phyloP scores from a whole-genome alignment of 2,113 vertebrate species.

The Clinocottus analis region DNA sequence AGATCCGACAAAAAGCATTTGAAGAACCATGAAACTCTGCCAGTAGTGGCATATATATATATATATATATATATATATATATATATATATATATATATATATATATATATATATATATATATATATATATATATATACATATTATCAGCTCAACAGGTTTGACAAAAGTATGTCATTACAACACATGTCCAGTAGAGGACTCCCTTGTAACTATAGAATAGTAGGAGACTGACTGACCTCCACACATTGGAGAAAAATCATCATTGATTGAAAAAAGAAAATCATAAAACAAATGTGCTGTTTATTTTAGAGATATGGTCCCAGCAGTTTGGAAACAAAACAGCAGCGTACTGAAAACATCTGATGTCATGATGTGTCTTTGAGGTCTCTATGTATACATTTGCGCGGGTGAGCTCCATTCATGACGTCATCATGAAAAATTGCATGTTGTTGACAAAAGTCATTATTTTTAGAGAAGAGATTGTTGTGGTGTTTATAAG shows the following conservation, averaged over 20 bases:
- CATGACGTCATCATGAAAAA: not conserved
- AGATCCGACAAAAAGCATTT: too few relatives aligned
- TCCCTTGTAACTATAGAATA: not conserved
- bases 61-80: too few relatives aligned
- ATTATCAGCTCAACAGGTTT: not conserved
- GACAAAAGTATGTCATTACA: not conserved
- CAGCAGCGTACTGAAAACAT: not conserved
- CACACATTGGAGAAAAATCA: not conserved
- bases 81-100: too few relatives aligned
- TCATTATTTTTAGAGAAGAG: not conserved
- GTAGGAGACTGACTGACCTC: not conserved
- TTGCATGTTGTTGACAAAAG: not conserved
- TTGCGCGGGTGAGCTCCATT: not conserved
- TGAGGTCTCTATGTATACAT: not conserved
- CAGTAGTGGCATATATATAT: too few relatives aligned
- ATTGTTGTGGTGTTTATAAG: slow-evolving; percentile 12
- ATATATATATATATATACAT: too few relatives aligned
- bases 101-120: too few relatives aligned
- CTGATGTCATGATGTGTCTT: not conserved
- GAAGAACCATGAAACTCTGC: too few relatives aligned
- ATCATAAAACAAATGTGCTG: not conserved
- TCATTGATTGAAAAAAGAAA: not conserved
- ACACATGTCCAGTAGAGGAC: slow-evolving; percentile 47
- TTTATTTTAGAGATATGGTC: not conserved
- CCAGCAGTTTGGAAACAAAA: not conserved